phyloP scores from a whole-genome alignment of 1,140 invertebrate species.

The Pseudomyrmex gracilis region DNA sequence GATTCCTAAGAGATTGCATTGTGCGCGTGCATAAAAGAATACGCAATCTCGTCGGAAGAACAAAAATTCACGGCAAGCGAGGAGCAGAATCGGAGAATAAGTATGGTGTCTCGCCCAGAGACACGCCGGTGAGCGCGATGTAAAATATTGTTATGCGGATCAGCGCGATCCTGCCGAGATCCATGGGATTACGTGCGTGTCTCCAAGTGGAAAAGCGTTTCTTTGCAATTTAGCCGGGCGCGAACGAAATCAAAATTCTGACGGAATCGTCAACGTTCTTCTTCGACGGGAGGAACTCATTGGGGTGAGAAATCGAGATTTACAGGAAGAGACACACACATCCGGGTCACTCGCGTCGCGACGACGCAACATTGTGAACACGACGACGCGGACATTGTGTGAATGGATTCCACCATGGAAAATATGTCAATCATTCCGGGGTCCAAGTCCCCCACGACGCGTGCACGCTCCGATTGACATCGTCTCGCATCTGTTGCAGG shows the following conservation, averaged over 20 bases:
- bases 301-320: neutral
- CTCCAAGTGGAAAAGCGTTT: constrained; percentile 20
- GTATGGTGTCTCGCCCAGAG: neutral
- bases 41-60: constrained; percentile 52
- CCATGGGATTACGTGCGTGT: constrained; percentile 50
- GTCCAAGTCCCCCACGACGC: constrained; percentile 67
- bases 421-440: constrained; percentile 83
- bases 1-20: constrained; percentile 54
- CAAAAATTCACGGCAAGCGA: constrained; percentile 37
- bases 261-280: neutral
- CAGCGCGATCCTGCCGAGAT: constrained; percentile 54
- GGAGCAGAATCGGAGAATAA: neutral
- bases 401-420: constrained; percentile 78
- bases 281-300: neutral
- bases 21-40: constrained; percentile 25
- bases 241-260: constrained; percentile 30
- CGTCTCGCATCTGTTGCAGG: constrained; percentile 80
- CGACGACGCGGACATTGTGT: neutral
- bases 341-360: constrained; percentile 23
- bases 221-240: constrained; percentile 58
- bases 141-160: constrained; percentile 55
- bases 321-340: constrained; percentile 49
- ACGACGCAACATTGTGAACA: neutral
- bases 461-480: constrained; percentile 78
- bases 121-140: constrained; percentile 30